These are phyloP conservation scores for Hoplodrina blanda DNA, from an alignment of 2,888 invertebrate genomes.

Conservation along the genomic window DNA sequence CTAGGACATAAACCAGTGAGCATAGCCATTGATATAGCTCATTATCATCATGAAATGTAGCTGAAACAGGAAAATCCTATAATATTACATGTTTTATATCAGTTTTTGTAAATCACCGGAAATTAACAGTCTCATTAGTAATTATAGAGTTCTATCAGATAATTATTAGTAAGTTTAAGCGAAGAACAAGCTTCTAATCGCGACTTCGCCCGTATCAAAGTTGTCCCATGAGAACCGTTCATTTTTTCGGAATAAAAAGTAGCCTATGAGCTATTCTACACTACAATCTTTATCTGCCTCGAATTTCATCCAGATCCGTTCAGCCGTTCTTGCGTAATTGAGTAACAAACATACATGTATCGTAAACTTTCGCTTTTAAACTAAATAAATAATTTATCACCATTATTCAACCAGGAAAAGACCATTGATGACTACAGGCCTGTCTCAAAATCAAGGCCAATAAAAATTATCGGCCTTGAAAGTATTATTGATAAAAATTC, in stretches of 20 bases:
- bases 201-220: no score
- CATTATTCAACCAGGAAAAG: neutral
- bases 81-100: conserved; percentile 15
- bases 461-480: neutral
- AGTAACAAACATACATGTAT: no score
- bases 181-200: neutral
- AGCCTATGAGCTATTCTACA: no score
- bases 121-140: neutral
- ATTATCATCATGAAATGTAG: conserved; percentile 11
- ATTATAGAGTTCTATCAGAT: neutral
- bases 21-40: neutral
- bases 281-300: no score
- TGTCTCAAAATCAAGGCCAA: neutral
- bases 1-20: conserved; percentile 6
- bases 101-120: conserved; percentile 9
- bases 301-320: no score
- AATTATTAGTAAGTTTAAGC: neutral
- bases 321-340: no score
- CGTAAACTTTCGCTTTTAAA: no score
- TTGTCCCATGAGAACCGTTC: no score
- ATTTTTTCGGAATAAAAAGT: no score
- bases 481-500: neutral
- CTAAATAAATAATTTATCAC: no score
- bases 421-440: neutral
- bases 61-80: conserved; percentile 22